A percentile compares a stretch with the other conserved stretches of the same genome.
phyloP scores from a whole-genome alignment of 2,888 invertebrate genomes.

The Apomyelois bistriatella region DNA sequence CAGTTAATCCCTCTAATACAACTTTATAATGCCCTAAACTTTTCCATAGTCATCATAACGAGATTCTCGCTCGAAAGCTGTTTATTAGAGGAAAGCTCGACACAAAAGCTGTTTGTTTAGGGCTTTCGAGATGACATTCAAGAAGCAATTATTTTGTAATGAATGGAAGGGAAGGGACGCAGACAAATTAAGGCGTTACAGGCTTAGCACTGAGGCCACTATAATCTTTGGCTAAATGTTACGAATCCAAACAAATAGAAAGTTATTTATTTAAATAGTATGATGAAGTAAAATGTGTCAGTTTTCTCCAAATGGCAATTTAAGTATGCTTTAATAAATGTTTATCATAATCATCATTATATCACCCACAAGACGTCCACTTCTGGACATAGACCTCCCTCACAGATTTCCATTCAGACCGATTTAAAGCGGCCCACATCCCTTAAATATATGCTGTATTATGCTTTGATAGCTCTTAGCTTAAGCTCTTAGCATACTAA shows the following conservation, averaged over 20 bases:
- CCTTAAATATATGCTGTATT: too few relatives aligned
- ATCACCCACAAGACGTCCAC: too few relatives aligned
- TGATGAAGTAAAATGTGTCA: too few relatives aligned
- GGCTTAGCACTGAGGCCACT: background rate
- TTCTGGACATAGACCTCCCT: too few relatives aligned
- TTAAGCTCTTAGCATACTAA: too few relatives aligned
- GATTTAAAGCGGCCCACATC: too few relatives aligned
- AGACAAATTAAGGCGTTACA: slow-evolving; percentile 3
- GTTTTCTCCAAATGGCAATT: too few relatives aligned
- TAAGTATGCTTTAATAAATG: too few relatives aligned
- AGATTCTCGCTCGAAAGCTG: background rate
- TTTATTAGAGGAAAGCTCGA: slow-evolving; percentile 5
- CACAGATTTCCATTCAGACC: too few relatives aligned
- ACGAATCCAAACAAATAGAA: background rate
- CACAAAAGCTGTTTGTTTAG: slow-evolving; percentile 11
- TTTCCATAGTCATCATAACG: background rate
- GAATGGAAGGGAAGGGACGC: slow-evolving; percentile 6
- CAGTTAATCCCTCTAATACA: background rate
- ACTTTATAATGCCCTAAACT: background rate
- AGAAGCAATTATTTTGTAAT: slow-evolving; percentile 13
- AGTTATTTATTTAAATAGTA: too few relatives aligned
- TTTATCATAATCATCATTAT: too few relatives aligned
- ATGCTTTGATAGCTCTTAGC: too few relatives aligned
- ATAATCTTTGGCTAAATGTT: background rate
- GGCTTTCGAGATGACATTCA: slow-evolving; percentile 1